Conservation (phyloP, 2,113 vertebrate species). For the Lipotes vexillifer region DNA sequence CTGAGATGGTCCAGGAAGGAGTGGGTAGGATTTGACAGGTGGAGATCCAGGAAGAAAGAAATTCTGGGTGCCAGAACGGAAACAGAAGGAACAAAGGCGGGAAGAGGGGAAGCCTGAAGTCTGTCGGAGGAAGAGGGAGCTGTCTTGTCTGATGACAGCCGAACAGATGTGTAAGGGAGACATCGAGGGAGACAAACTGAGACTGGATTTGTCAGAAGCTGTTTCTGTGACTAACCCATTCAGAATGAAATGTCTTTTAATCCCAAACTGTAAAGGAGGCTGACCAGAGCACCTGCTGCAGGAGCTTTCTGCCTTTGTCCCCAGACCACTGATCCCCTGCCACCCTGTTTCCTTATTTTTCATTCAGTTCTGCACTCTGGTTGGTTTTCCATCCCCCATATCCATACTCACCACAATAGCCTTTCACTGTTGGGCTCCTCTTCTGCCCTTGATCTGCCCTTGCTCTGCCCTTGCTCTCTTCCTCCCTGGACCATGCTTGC, state of each 20-base stretch:
- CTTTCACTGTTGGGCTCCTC: background rate
- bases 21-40: background rate
- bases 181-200: background rate
- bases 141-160: background rate
- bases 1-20: background rate
- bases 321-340: background rate
- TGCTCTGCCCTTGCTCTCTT: background rate
- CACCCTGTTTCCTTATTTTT: background rate
- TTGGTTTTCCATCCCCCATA: background rate
- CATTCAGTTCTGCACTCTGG: background rate
- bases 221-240: background rate
- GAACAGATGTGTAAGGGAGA: background rate
- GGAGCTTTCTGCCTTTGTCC: background rate
- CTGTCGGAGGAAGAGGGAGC: background rate
- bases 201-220: background rate
- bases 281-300: background rate
- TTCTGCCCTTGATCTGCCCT: background rate
- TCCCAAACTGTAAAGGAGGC: background rate
- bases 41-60: background rate
- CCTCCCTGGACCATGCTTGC: background rate
- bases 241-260: background rate
- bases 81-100: background rate
- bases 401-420: too few species aligned
- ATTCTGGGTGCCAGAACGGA: background rate
- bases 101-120: background rate